phyloP scores from a whole-genome alignment of 2,113 vertebrate genomes.

The Nothobranchius kuhntae region DNA sequence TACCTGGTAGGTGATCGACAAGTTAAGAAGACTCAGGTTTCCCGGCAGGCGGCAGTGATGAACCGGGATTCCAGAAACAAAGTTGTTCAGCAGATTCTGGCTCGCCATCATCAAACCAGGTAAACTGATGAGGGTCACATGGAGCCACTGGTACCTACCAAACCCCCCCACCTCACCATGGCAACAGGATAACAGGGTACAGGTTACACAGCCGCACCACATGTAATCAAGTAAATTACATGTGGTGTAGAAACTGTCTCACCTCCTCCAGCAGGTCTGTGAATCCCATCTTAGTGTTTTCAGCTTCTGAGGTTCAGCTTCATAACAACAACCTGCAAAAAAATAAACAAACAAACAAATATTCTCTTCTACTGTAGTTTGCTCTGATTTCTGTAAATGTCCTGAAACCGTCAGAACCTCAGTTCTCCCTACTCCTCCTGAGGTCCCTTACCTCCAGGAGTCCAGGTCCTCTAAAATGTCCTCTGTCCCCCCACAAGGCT shows the following conservation, averaged over 20 bases:
- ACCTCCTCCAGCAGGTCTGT: conserved; percentile 74
- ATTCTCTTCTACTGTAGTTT: too few relatives aligned
- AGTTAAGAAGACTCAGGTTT: conserved; percentile 60
- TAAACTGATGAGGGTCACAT: conserved; percentile 76
- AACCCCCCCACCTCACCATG: conserved; percentile 71
- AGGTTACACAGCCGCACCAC: not conserved
- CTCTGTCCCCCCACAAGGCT: too few relatives aligned
- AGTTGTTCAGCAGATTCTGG: conserved; percentile 87
- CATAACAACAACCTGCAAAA: not conserved
- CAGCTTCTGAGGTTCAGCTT: not conserved
- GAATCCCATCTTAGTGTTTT: conserved; percentile 70
- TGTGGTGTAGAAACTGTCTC: not conserved
- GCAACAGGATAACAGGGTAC: not conserved
- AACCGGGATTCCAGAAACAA: conserved; percentile 75
- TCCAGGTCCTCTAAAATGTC: too few relatives aligned
- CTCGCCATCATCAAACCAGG: conserved; percentile 83
- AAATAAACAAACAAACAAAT: too few relatives aligned
- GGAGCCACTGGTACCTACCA: conserved; percentile 82
- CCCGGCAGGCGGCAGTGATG: conserved; percentile 76
- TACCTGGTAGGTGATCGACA: conserved; percentile 38
- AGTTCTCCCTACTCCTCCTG: too few relatives aligned
- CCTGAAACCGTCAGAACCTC: too few relatives aligned
- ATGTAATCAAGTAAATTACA: not conserved
- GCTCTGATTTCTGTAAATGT: too few relatives aligned
- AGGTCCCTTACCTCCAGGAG: too few relatives aligned